A percentile compares a stretch with the other conserved stretches of the same genome.
Conservation (phyloP, 2,113 vertebrate genomes). For the Eptatretus burgeri region DNA sequence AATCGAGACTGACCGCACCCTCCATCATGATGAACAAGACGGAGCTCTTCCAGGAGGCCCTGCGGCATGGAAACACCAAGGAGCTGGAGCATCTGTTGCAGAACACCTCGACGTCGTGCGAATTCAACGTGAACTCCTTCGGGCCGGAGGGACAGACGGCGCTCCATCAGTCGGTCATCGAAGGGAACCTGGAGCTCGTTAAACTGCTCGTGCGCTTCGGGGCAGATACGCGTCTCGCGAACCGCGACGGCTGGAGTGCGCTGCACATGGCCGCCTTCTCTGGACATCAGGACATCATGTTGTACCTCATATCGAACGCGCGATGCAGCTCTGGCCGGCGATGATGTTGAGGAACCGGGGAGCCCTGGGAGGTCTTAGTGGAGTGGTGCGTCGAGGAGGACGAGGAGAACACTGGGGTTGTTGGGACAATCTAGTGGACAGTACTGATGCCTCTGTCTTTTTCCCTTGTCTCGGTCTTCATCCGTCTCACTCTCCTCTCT, state of each 20-base stretch:
- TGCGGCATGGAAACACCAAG: conserved; percentile 73
- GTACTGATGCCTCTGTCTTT: too few species aligned
- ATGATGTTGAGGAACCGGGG: conserved; percentile 21
- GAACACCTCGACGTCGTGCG: conserved; percentile 69
- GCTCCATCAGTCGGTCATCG: conserved; percentile 83
- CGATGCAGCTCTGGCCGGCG: conserved; percentile 62
- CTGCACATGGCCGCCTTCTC: conserved; percentile 94
- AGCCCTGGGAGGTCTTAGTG: too few species aligned
- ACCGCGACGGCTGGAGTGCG: conserved; percentile 92
- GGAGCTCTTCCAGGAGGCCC: conserved; percentile 69
- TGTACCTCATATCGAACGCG: conserved; percentile 98
- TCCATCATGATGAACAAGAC: conserved; percentile 5
- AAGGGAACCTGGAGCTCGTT: conserved; percentile 86
- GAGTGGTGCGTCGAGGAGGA: too few species aligned
- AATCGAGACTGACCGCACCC: background rate
- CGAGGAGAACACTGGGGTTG: too few species aligned
- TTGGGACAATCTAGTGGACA: too few species aligned
- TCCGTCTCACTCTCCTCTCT: too few species aligned
- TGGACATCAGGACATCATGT: conserved; percentile 92
- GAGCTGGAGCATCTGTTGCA: conserved; percentile 80
- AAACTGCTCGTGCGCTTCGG: conserved; percentile 94
- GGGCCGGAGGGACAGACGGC: conserved; percentile 91
- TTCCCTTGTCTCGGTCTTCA: too few species aligned
- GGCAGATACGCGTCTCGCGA: conserved; percentile 75
- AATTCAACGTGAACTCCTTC: conserved; percentile 96